These are phyloP conservation scores for Drosophila subquinaria DNA, from an alignment of 2,888 invertebrate species.

Conservation along the genomic window DNA sequence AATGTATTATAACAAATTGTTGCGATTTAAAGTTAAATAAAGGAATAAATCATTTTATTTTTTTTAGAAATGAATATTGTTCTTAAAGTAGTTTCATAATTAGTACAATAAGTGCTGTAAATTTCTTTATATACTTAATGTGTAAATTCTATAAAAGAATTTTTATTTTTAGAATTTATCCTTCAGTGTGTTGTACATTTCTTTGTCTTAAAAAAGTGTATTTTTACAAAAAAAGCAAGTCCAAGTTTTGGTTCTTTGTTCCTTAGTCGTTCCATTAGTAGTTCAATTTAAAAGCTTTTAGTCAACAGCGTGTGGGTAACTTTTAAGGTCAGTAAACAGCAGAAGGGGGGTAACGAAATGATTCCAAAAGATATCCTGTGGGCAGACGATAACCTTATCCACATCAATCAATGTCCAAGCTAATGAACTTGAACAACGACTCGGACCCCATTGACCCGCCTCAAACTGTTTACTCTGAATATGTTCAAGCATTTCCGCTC, in stretches of 20 bases:
- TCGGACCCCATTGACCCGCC: constrained; percentile 36
- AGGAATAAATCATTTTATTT: not conserved
- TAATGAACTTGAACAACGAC: constrained; percentile 49
- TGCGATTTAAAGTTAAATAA: too few relatives aligned
- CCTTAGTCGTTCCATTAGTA: constrained; percentile 22
- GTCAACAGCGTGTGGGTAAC: constrained; percentile 13
- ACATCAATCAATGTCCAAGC: constrained; percentile 55
- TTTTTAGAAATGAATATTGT: not conserved
- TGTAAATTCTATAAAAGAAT: not conserved
- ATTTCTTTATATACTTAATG: not conserved
- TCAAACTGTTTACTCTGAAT: constrained; percentile 17
- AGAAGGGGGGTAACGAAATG: constrained; percentile 4
- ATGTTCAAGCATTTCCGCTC: constrained; percentile 2
- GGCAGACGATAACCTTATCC: constrained; percentile 18
- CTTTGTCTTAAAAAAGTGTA: not conserved
- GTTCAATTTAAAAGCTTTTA: constrained; percentile 41
- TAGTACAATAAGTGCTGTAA: not conserved
- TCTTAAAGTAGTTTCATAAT: not conserved
- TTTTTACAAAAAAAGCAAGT: not conserved
- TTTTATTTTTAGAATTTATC: not conserved
- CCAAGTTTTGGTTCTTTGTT: not conserved
- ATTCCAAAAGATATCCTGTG: constrained; percentile 32
- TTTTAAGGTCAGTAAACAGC: constrained; percentile 31
- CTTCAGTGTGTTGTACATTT: not conserved
- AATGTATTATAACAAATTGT: too few relatives aligned